These are phyloP conservation scores for Colossoma macropomum DNA, from an alignment of 2,113 vertebrate genomes.

Conservation along the genomic window DNA sequence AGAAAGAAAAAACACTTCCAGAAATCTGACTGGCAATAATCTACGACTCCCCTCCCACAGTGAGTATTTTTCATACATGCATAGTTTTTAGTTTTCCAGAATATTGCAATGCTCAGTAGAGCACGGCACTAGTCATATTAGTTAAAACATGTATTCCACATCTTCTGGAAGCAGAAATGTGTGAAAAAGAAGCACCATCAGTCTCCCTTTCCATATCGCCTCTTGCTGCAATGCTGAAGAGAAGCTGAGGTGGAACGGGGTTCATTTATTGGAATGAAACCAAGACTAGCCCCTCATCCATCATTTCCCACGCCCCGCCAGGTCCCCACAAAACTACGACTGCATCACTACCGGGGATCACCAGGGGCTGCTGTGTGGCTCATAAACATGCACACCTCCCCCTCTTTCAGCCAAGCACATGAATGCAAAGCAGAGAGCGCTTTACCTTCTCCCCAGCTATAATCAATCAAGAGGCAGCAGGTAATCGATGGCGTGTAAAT, in stretches of 20 bases:
- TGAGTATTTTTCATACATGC: constrained; percentile 12
- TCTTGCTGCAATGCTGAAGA: constrained; percentile 62
- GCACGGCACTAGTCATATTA: constrained; percentile 62
- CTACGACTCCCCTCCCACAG: not conserved
- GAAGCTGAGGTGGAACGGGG: constrained; percentile 73
- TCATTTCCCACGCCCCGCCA: constrained; percentile 65
- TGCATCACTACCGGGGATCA: constrained; percentile 1
- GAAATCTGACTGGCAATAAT: not conserved
- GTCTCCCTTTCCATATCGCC: constrained; percentile 64
- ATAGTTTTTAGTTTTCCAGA: constrained; percentile 38
- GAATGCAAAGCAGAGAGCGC: constrained; percentile 17
- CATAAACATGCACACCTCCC: not conserved
- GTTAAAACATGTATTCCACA: constrained; percentile 57
- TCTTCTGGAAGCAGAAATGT: constrained; percentile 52
- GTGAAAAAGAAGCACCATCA: constrained; percentile 62
- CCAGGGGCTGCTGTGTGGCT: not conserved
- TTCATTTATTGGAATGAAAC: constrained; percentile 78
- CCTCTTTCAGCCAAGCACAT: not conserved
- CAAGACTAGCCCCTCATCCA: constrained; percentile 70
- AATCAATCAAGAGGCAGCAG: constrained; percentile 75
- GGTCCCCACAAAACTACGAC: constrained; percentile 47
- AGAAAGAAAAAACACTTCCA: not conserved
- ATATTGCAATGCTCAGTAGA: constrained; percentile 65
- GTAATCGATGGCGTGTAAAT: constrained; percentile 78
- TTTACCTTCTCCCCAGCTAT: constrained; percentile 62